phyloP scores from a whole-genome alignment of 2,797 vertebrate species.

The Falco columbarius region DNA sequence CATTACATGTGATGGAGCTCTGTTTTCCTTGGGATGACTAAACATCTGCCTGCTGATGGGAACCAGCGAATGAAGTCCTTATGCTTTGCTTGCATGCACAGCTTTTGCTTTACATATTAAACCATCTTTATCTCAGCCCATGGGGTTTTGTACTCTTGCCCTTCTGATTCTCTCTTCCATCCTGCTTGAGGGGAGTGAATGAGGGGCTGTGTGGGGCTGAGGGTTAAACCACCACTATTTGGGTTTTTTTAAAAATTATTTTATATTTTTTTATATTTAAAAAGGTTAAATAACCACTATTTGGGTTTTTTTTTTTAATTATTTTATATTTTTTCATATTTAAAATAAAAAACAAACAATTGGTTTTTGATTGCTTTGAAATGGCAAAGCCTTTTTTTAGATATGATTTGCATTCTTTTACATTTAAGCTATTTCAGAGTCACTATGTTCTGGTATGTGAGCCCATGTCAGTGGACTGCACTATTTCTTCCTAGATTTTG shows the following conservation, averaged over 20 bases:
- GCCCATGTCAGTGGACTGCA: rapidly evolving
- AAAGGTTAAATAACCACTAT: neutral
- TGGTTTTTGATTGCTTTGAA: neutral
- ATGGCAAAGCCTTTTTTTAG: neutral
- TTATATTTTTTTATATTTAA: no score
- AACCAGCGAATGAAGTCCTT: no score
- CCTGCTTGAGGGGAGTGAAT: rapidly evolving
- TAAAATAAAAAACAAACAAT: neutral
- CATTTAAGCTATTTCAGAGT: neutral
- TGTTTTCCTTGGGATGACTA: no score
- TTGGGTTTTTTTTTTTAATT: no score
- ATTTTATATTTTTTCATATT: no score
- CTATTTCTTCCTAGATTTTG: neutral
- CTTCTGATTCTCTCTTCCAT: neutral
- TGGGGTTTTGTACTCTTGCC: no score
- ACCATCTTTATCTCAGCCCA: no score
- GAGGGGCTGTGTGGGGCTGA: neutral
- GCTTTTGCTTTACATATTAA: no score
- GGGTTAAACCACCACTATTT: neutral
- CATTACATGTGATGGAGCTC: no score
- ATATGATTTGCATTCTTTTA: neutral
- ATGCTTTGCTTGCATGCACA: no score
- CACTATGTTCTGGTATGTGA: neutral
- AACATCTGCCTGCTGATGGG: no score
- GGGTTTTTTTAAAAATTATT: no score